Evolutionary conservation across 2,113 vertebrate genomes (phyloP).

Genomic region (Takifugu bimaculatus): DNA sequence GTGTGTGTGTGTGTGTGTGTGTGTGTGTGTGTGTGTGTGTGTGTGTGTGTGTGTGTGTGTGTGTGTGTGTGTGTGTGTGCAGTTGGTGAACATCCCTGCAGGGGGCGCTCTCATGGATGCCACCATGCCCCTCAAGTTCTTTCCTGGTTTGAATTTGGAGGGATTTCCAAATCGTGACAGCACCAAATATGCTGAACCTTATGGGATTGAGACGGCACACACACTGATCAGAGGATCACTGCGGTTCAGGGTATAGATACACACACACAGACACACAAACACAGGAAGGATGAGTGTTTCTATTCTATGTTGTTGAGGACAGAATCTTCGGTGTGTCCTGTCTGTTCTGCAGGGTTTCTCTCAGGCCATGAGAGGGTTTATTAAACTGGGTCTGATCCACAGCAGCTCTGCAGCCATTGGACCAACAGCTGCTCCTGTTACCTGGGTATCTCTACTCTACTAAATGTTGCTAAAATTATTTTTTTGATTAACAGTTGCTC

Average conservation of each 20-base stretch:
- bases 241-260: slow-evolving; percentile 81
- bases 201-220: slow-evolving; percentile 86
- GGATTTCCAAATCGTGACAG: slow-evolving; percentile 95
- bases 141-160: slow-evolving; percentile 92
- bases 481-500: too few species aligned
- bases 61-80: slow-evolving; percentile 1
- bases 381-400: slow-evolving; percentile 89
- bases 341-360: slow-evolving; percentile 81
- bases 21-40: neutral
- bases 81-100: slow-evolving; percentile 77
- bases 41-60: neutral
- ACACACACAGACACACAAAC: neutral
- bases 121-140: slow-evolving; percentile 81
- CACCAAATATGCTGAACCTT: slow-evolving; percentile 83
- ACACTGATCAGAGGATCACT: slow-evolving; percentile 91
- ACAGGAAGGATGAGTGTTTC: neutral
- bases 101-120: slow-evolving; percentile 85
- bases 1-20: neutral
- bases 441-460: slow-evolving; percentile 79
- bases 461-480: too few species aligned
- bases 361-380: slow-evolving; percentile 82
- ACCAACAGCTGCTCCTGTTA: slow-evolving; percentile 62
- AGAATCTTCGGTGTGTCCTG: neutral
- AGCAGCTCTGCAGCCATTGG: slow-evolving; percentile 75
- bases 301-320: too few species aligned